Evolutionary conservation across 2,797 vertebrate genomes (phyloP), one percentile per base, ranked within the genome.

Genomic region (Gephyroberyx darwinii): DNA sequence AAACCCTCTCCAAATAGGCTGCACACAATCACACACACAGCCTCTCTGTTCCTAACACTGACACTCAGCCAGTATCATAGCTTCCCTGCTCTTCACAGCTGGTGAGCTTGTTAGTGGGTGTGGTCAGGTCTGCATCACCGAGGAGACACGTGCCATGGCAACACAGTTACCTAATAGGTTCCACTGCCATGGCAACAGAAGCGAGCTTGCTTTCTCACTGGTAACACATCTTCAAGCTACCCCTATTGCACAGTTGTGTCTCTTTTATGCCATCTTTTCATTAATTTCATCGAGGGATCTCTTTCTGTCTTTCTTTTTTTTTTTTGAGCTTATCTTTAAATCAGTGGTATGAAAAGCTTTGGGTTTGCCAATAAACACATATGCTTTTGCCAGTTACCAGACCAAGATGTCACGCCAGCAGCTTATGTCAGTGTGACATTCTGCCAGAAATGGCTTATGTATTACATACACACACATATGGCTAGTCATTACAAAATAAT

Each of bases 151-250:
- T 94, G 92, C 91, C 92, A 91, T 92, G 91, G 93, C 92, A 94
- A 95, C 94, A 93, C 89, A 71, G 86, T 95, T 94, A 93, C 92
- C 92, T 93, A 94, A 95, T 89, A 90, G 80, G 83, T 84, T 89
- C 82, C 74, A 84, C 93, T 81, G 69, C 89, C 90, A 90, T 91
- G 87, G 91, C 91, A 94, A 95, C 94, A 92, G 89, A 89, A 90
- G 89, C 69, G 83, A 86, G 93, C 90, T 91, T 92, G 90, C 90
- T 88, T 93, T 92, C 92, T 93, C 89, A 92, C 93, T 91, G 92
- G 90, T 90, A 93, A 89, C 89, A 84, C 87, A 86, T 92, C 89
- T 81, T 88, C 76, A 64, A 85, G 86, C 84, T 71, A 80, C 85
- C 71, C 76, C 80, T 43, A 45, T 85, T 66, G 59, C 70, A 80